Base-by-base conservation (phyloP, 2,888 invertebrate species). In the Girardia tigrina region DNA sequence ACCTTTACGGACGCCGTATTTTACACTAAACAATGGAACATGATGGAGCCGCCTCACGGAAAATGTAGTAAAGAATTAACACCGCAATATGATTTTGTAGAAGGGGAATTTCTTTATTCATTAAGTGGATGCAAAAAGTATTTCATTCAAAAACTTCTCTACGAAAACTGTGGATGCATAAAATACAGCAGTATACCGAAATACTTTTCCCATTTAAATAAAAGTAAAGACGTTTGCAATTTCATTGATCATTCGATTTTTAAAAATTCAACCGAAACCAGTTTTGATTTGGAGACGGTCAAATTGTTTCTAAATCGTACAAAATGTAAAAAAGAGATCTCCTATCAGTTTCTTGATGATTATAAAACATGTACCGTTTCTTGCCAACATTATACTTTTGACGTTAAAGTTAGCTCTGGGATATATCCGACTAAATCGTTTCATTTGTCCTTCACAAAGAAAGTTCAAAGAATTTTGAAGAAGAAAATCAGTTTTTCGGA, bases 11-110 rank as follows among this genome's bases (percentile, higher is more conserved):
- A 75, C 27, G 75, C 75, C 12, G 75, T 36, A 27, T 74, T 75
- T 14, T 28, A 76, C n/a, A 75, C 76, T 1, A 75, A 77, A 14
- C 36, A 75, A 42, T 75, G 76, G 76, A 75, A 42, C 36, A 75
- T 75, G 76, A 75, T 76, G 76, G 29, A 75, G 28, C 76, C 76
- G 23, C 76, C 76, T 4, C 75, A 75, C n/a, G 76, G 76, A 12
- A 36, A 36, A 12, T 75, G 76, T 74, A 76, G 42, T 36, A 4
- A 28, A 29, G 36, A 36, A n/a, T 42, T 26, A 28, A 42, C 75
- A 14, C 28, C 27, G 1, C 16, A 75, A 2, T 16, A 29, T 16
- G n/a, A n/a, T 8, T 75, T 75, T 23, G 28, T 76, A 2, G 42
- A 76, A 26, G 75, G 28, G 6, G 75, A 75, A 16, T 75, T 76